phyloP scores from a whole-genome alignment of 1,140 invertebrate genomes.

The Gonatopus flavifemur region DNA sequence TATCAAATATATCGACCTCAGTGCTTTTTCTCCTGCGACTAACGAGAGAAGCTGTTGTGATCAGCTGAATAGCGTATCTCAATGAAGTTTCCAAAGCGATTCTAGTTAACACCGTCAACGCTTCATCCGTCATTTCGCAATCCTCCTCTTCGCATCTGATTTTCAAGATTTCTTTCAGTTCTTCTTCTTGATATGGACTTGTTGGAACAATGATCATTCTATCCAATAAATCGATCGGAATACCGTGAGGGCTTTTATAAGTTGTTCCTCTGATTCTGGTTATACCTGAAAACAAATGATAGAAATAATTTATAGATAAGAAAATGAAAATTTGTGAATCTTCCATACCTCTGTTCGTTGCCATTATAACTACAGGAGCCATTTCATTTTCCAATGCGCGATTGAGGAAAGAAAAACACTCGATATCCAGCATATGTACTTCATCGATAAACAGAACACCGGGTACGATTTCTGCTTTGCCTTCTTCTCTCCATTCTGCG shows the following conservation, averaged over 20 bases:
- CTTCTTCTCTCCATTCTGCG: conserved; percentile 98
- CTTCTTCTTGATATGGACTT: conserved; percentile 82
- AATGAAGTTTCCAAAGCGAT: conserved; percentile 93
- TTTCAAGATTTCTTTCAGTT: conserved; percentile 89
- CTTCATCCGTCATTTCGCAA: conserved; percentile 92
- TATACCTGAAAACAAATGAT: conserved; percentile 59
- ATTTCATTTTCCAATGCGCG: conserved; percentile 95
- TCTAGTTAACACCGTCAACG: conserved; percentile 85
- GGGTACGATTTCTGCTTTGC: conserved; percentile 97
- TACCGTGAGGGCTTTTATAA: conserved; percentile 92
- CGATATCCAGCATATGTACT: conserved; percentile 97
- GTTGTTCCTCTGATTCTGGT: conserved; percentile 94
- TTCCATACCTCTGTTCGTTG: conserved; percentile 86
- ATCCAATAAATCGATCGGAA: conserved; percentile 95
- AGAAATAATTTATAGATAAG: conserved; percentile 5
- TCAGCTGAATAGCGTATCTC: conserved; percentile 97
- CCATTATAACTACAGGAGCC: conserved; percentile 97
- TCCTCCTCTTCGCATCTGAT: conserved; percentile 97
- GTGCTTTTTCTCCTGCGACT: conserved; percentile 79
- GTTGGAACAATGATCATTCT: conserved; percentile 95
- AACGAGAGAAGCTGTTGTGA: conserved; percentile 92
- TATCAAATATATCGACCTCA: conserved; percentile 68
- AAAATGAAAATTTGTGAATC: background rate
- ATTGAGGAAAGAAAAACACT: conserved; percentile 98
- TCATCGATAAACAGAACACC: conserved; percentile 93